Percentiles rank a stretch among this genome's conserved stretches.
Conservation (phyloP, 2,888 invertebrate species). For the Melanchra persicariae region DNA sequence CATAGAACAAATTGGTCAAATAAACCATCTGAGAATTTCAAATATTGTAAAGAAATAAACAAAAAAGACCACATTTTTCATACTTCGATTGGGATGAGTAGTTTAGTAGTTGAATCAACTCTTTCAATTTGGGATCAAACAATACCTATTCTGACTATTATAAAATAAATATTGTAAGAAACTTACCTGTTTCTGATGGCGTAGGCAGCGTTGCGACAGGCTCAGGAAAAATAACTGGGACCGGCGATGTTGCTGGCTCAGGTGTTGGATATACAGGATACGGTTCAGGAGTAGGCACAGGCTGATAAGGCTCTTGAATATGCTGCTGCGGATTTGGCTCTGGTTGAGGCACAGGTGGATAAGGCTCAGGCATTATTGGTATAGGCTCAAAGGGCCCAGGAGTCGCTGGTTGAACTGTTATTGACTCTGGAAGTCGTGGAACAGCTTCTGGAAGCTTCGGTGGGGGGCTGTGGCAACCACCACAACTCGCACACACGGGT, state of each 20-base stretch:
- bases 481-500: conserved; percentile 79
- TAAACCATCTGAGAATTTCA: neutral
- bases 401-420: conserved; percentile 40
- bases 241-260: neutral
- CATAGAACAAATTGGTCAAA: neutral
- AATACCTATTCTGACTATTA: neutral
- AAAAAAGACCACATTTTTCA: neutral
- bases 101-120: neutral
- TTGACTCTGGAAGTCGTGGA: conserved; percentile 42
- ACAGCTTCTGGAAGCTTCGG: conserved; percentile 38
- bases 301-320: conserved; percentile 35
- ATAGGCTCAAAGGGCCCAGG: conserved; percentile 14
- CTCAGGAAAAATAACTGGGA: conserved; percentile 20
- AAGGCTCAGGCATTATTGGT: conserved; percentile 19
- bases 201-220: conserved; percentile 41
- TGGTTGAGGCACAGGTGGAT: conserved; percentile 33
- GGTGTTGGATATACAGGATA: conserved; percentile 23
- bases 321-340: conserved; percentile 37
- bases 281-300: conserved; percentile 47
- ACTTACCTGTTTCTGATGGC: conserved; percentile 33
- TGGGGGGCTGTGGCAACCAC: conserved; percentile 65
- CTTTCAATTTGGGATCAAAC: neutral
- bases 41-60: neutral
- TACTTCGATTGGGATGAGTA: neutral
- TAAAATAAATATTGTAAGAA: neutral